Percentiles rank a stretch among this genome's conserved stretches.
phyloP scores from a whole-genome alignment of 2,113 vertebrate genomes.

The Myiagra hebetior region DNA sequence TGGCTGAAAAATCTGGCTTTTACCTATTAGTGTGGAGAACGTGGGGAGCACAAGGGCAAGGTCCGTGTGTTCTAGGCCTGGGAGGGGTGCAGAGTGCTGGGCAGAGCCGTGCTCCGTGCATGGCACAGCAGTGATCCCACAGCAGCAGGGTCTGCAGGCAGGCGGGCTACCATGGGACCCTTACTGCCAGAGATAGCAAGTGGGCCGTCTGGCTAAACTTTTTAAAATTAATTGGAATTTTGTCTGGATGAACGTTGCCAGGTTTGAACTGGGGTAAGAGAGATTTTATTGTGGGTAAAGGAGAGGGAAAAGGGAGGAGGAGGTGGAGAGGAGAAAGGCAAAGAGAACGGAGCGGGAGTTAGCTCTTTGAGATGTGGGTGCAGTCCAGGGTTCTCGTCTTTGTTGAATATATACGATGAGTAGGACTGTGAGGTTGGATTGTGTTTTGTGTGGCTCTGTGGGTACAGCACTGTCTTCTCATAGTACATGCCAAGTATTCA shows the following conservation, averaged over 20 bases:
- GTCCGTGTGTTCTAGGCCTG: background rate
- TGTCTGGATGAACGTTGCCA: fast-evolving
- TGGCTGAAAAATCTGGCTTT: background rate
- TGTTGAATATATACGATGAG: background rate
- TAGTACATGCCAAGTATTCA: background rate
- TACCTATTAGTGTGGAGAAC: fast-evolving
- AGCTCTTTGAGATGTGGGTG: background rate
- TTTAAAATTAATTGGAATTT: background rate
- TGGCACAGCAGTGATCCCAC: background rate
- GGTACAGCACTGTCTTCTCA: background rate
- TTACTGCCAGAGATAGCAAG: background rate
- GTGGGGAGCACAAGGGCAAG: background rate
- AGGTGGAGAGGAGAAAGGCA: background rate
- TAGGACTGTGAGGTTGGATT: background rate
- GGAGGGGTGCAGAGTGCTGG: background rate
- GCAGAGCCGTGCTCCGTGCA: background rate
- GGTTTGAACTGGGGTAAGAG: background rate
- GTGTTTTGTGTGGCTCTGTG: background rate
- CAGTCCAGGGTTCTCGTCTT: fast-evolving
- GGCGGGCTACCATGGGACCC: background rate
- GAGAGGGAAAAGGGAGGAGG: background rate
- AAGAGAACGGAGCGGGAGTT: background rate
- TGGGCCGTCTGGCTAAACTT: background rate
- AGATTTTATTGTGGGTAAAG: background rate
- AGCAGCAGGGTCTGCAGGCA: background rate